These are phyloP conservation scores for Phrynocephalus forsythii DNA, from an alignment of 2,797 vertebrate species.

Conservation along the genomic window DNA sequence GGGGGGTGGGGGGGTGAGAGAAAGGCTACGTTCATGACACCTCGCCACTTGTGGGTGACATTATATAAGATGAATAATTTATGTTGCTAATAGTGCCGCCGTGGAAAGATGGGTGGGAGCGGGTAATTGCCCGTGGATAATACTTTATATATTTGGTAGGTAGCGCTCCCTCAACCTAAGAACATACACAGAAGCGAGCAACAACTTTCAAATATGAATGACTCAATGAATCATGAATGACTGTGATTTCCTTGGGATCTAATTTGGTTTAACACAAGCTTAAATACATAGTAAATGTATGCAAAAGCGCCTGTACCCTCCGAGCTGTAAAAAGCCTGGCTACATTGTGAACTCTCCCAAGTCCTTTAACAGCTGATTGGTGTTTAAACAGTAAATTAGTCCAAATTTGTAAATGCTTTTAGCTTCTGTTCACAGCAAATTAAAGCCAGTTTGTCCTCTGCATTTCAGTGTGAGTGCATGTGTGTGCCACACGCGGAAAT, in stretches of 20 bases:
- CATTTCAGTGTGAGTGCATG: slow-evolving; percentile 20
- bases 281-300: slow-evolving; percentile 71
- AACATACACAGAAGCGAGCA: slow-evolving; percentile 61
- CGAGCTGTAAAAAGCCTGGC: slow-evolving; percentile 41
- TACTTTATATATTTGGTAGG: slow-evolving; percentile 76
- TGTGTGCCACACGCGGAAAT: slow-evolving; percentile 13
- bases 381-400: slow-evolving; percentile 64
- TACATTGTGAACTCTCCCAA: slow-evolving; percentile 57
- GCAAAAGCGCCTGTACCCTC: slow-evolving; percentile 52
- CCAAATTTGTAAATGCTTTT: slow-evolving; percentile 47
- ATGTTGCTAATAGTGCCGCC: slow-evolving; percentile 72
- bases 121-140: slow-evolving; percentile 77
- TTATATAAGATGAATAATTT: slow-evolving; percentile 77
- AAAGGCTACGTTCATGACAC: slow-evolving; percentile 57
- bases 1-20: not conserved
- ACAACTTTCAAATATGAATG: slow-evolving; percentile 75
- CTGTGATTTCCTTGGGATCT: slow-evolving; percentile 70
- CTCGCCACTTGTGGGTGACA: slow-evolving; percentile 60
- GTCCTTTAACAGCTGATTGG: slow-evolving; percentile 46
- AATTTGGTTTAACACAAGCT: slow-evolving; percentile 72
- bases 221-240: slow-evolving; percentile 78
- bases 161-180: slow-evolving; percentile 72
- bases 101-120: slow-evolving; percentile 70
- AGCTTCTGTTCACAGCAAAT: slow-evolving; percentile 34
- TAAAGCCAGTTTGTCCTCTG: slow-evolving; percentile 21